phyloP scores from a whole-genome alignment of 2,797 vertebrate species.

The Brachyalestes nurse region DNA sequence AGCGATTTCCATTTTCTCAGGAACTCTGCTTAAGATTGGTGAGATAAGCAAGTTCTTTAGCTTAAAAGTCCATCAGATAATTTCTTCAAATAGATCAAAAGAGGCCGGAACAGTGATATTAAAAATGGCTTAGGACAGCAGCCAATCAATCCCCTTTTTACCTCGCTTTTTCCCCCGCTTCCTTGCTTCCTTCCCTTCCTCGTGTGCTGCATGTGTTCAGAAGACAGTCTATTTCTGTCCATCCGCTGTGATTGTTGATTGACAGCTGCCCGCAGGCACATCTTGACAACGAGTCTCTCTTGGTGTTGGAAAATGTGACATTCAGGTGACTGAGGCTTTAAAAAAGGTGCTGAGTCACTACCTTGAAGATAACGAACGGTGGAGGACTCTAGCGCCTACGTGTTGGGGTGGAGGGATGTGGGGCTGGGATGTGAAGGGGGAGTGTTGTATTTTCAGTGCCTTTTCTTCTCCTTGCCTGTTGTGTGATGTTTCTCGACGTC shows the following conservation, averaged over 20 bases:
- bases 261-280: conserved; percentile 54
- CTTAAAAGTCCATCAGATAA: background rate
- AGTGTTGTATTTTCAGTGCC: conserved; percentile 58
- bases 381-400: conserved; percentile 61
- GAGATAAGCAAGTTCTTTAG: background rate
- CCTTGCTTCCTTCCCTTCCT: background rate
- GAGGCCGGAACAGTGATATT: conserved; percentile 31
- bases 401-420: conserved; percentile 56
- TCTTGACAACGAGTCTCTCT: conserved; percentile 29
- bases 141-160: background rate
- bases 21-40: background rate
- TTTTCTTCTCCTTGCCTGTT: conserved; percentile 29
- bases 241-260: conserved; percentile 47
- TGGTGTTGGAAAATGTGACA: conserved; percentile 55
- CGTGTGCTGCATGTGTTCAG: conserved; percentile 11
- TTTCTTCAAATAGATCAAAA: background rate
- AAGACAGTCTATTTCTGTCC: conserved; percentile 47
- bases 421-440: background rate
- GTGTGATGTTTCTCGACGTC: conserved; percentile 29
- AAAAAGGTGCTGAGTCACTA: conserved; percentile 56
- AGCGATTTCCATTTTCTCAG: background rate
- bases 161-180: background rate
- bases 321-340: conserved; percentile 61
- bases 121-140: conserved; percentile 25
- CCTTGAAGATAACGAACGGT: conserved; percentile 69